Base-by-base conservation (phyloP, 1,140 invertebrate species). In the Chironomus tepperi region DNA sequence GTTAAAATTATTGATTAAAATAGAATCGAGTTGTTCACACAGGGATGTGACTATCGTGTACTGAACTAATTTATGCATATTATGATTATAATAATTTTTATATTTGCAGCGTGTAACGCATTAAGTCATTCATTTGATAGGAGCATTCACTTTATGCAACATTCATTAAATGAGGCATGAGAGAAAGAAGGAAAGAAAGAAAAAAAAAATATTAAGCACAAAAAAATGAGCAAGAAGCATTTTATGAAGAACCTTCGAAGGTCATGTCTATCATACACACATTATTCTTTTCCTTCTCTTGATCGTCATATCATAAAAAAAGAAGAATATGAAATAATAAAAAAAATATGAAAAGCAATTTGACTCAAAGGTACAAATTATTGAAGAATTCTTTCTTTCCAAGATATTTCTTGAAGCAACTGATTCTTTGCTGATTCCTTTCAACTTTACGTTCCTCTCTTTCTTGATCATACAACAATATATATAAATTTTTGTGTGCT, bases 1-100 rank as follows among this genome's bases (percentile, higher is more conserved):
- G 43, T 47, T 47, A 47, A 47, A 47, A 47, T 47, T 47, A 47
- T 47, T 47, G 43, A 47, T 47, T 47, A 47, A 47, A 47, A 47
- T 47, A 47, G 43, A 47, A 47, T 47, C 43, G 15, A 47, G 43
- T 7, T 47, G 8, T 47, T 10, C 15, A 47, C 9, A 47, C 43
- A 15, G 15, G 43, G 43, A 47, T 47, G 15, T 47, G 8, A 15
- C 8, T 47, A 47, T 47, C 43, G 15, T 47, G 43, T 7, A 3
- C 15, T 47, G 43, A 1, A 15, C 2, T 47, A 47, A 47, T 47
- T 47, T 47, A 47, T 47, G 43, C 43, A 15, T 10, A 47, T 47
- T 47, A 47, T 47, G 43, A 47, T 47, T 47, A 47, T 47, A 47
- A 15, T 47, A 9, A 10, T 47, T 15, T 47, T 47, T 34, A 34